Base-by-base conservation (phyloP, 2,888 invertebrate genomes). In the Mesoligia furuncula region DNA sequence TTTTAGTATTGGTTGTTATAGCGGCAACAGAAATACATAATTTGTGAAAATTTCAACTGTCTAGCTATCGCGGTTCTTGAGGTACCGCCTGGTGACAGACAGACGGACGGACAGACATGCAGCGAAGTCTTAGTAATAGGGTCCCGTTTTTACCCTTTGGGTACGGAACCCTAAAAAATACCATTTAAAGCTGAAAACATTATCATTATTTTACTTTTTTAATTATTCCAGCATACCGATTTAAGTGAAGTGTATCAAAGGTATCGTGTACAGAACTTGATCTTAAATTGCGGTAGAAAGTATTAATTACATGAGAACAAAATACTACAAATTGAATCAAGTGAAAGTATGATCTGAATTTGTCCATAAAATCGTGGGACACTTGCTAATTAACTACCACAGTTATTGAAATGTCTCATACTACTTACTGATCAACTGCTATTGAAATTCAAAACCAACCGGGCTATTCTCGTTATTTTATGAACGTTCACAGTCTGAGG, bases 311-410 rank as follows among this genome's bases (percentile, higher is more conserved):
- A 66, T 17, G 72, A 79, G 59, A 79, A 75, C 72, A 73, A 75
- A 83, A 83, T 73, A 78, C 67, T 71, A 79, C 80, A 80, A 86
- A 84, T 83, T 77, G 66, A 61, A 66, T 71, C 36, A 57, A 70
- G 77, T 73, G 79, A 87, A 88, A 87, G 87, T 72, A 70, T 68
- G 75, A 57, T 79, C 85, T 59, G 73, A 79, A 75, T 80, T 74
- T 65, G 67, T 73, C 27, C 51, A 67, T 73, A 67, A 72, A 64
- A 39, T 67, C 72, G 54, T 75, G 80, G 70, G 80, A 75, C 73
- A 79, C 62, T 64, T 62, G 42, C 8, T 79, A 79, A 83, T 86
- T 84, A 83, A 15, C 8, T 27, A n/a, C 24, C 45, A 36, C 65
- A 71, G 73, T 74, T 61, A 74, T 72, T 74, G 27, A 82, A 62